Evolutionary conservation across 2,113 vertebrate genomes (phyloP).

Genomic region (Microcebus lehilahytsara): DNA sequence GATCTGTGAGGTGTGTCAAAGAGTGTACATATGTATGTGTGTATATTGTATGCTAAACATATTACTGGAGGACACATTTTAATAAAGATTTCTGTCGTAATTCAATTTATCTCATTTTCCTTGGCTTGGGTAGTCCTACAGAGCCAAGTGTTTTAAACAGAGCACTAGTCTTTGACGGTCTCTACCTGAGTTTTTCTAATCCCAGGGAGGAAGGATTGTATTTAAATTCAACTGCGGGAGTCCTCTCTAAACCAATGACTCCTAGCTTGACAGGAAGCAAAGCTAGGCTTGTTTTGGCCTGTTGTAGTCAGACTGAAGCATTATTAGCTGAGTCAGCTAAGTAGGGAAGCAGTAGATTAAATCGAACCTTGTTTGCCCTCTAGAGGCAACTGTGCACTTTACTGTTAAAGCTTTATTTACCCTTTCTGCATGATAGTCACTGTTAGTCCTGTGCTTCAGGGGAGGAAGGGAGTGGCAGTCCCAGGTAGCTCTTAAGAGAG

Average conservation of each 20-base stretch:
- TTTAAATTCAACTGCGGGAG: not conserved
- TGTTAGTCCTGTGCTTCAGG: not conserved
- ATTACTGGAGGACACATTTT: conserved; percentile 81
- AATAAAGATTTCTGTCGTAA: conserved; percentile 86
- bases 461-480: not conserved
- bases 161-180: not conserved
- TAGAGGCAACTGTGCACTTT: conserved; percentile 34
- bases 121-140: conserved; percentile 57
- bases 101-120: conserved; percentile 76
- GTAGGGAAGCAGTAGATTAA: not conserved
- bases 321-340: conserved; percentile 41
- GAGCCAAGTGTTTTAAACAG: conserved; percentile 63
- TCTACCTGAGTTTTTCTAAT: not conserved
- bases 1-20: conserved; percentile 84
- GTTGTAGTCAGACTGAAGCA: not conserved
- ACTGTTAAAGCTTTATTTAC: not conserved
- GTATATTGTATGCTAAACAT: conserved; percentile 85
- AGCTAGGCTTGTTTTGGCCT: not conserved
- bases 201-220: not conserved
- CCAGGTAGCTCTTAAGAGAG: not conserved
- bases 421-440: not conserved
- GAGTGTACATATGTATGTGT: conserved; percentile 88
- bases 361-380: conserved; percentile 53
- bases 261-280: not conserved
- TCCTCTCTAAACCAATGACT: not conserved